Conservation (phyloP, 2,888 invertebrate genomes). For the Tipula confusa region DNA sequence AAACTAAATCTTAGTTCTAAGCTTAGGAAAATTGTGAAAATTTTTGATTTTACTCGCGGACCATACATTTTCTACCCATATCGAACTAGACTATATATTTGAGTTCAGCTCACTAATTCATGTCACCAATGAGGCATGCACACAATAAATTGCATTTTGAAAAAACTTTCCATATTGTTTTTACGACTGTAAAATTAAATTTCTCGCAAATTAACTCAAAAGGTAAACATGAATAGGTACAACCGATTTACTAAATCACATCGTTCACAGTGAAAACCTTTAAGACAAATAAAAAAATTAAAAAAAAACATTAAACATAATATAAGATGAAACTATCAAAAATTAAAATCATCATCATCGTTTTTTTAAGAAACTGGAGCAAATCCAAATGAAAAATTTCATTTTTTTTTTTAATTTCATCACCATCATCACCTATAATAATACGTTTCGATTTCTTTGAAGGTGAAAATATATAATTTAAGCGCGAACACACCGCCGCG, state of each 20-base stretch:
- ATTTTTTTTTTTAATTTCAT: conserved; percentile 13
- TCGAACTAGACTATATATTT: too few species aligned
- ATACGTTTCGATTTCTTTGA: neutral
- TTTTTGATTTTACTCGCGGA: too few species aligned
- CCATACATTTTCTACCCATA: too few species aligned
- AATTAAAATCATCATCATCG: neutral
- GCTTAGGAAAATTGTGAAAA: too few species aligned
- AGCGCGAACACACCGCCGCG: neutral
- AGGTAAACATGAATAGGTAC: neutral
- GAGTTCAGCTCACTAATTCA: too few species aligned
- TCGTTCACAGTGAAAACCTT: neutral
- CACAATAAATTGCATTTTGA: neutral
- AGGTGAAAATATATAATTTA: neutral
- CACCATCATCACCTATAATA: neutral
- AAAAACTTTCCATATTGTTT: neutral
- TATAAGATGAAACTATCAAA: neutral
- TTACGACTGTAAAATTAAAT: neutral
- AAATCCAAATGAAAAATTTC: neutral
- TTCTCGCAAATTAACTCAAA: neutral
- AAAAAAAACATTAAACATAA: neutral
- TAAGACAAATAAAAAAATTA: neutral
- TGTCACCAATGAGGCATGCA: neutral
- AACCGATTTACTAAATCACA: neutral
- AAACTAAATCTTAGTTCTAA: too few species aligned
- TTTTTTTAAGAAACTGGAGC: neutral